Conservation (phyloP, 2,888 invertebrate species). For the Lycaena phlaeas region DNA sequence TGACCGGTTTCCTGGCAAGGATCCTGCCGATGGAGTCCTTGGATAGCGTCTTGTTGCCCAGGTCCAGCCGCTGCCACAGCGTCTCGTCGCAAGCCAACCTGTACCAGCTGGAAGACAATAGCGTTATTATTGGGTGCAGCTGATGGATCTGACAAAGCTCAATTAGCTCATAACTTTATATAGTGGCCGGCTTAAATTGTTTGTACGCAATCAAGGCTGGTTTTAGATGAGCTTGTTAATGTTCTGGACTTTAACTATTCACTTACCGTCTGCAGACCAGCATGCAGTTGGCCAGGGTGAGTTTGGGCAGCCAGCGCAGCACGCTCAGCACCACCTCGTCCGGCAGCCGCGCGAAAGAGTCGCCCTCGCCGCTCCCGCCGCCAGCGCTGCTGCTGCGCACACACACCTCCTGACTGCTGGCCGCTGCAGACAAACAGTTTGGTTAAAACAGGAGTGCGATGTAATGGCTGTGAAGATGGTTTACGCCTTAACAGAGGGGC, state of each 20-base stretch:
- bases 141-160: no score
- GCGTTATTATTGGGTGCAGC: no score
- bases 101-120: conserved; percentile 75
- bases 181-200: no score
- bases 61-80: conserved; percentile 88
- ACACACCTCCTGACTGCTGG: no score
- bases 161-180: no score
- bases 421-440: no score
- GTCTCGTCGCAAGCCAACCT: conserved; percentile 86
- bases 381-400: conserved; percentile 21
- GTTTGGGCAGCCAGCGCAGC: conserved; percentile 87
- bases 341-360: conserved; percentile 82
- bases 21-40: conserved; percentile 82
- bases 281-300: conserved; percentile 79
- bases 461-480: no score
- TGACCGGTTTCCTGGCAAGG: conserved; percentile 82
- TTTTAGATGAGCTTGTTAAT: no score
- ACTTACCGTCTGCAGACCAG: conserved; percentile 79
- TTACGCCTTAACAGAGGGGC: no score
- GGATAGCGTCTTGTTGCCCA: conserved; percentile 79
- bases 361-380: conserved; percentile 24
- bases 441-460: no score
- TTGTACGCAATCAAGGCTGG: no score
- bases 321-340: conserved; percentile 91
- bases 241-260: no score